These are phyloP conservation scores for Acanthosoma haemorrhoidale DNA, from an alignment of 2,888 invertebrate genomes.

Conservation along the genomic window DNA sequence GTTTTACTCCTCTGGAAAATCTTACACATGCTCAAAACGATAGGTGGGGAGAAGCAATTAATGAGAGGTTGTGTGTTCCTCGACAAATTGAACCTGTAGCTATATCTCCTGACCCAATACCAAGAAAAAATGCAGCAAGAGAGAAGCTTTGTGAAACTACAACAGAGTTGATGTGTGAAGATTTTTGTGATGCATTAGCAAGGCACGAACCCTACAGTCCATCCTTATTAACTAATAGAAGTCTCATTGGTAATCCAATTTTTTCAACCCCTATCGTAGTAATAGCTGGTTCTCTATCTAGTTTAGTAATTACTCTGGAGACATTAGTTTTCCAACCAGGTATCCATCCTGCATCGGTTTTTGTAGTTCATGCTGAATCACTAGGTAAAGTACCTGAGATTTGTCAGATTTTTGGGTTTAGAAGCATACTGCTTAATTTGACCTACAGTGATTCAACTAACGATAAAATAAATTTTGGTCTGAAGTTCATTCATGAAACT, in stretches of 20 bases:
- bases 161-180: constrained; percentile 35
- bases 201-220: constrained; percentile 40
- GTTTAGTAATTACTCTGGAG: constrained; percentile 39
- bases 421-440: constrained; percentile 35
- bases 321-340: constrained; percentile 52
- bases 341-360: constrained; percentile 47
- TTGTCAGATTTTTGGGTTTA: constrained; percentile 41
- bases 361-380: constrained; percentile 38
- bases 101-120: constrained; percentile 46
- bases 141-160: constrained; percentile 47
- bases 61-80: constrained; percentile 50
- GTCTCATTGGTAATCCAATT: constrained; percentile 42
- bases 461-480: constrained; percentile 37
- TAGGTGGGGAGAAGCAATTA: constrained; percentile 45
- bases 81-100: constrained; percentile 44
- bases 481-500: constrained; percentile 36
- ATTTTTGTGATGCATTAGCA: constrained; percentile 38
- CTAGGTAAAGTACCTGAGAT: constrained; percentile 39
- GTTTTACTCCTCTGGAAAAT: constrained; percentile 51
- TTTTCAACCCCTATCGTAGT: constrained; percentile 44
- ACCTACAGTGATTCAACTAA: constrained; percentile 29
- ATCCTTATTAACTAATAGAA: constrained; percentile 42
- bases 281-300: constrained; percentile 38
- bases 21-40: constrained; percentile 43
- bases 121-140: constrained; percentile 46